phyloP scores from a whole-genome alignment of 2,888 invertebrate species.

The Lasioglossum oenotherae region DNA sequence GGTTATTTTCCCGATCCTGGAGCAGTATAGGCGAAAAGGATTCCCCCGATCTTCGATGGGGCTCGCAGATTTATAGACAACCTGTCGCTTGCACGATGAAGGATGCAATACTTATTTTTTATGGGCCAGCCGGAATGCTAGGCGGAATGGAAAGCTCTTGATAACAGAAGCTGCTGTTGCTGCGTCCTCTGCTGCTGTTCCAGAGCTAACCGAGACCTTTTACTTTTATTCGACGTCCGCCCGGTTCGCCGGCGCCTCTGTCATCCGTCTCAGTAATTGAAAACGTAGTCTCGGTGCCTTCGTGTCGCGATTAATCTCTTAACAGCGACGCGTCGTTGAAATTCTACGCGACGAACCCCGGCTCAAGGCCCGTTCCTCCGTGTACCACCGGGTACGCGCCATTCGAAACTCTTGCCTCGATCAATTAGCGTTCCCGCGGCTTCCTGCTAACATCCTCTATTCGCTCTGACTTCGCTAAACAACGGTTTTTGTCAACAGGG shows the following conservation, averaged over 20 bases:
- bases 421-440: not conserved
- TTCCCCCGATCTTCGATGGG: conserved; percentile 21
- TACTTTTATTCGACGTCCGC: conserved; percentile 14
- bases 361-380: not conserved
- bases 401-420: conserved; percentile 7
- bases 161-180: conserved; percentile 12
- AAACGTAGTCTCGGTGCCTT: conserved; percentile 17
- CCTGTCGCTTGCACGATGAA: conserved; percentile 49
- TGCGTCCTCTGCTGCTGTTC: not conserved
- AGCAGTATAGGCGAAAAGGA: conserved; percentile 19
- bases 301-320: conserved; percentile 16
- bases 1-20: conserved; percentile 15
- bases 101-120: conserved; percentile 41
- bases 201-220: not conserved
- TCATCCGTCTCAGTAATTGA: conserved; percentile 16
- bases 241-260: conserved; percentile 1
- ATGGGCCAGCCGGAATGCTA: not conserved
- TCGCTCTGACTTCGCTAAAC: not conserved
- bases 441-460: not conserved
- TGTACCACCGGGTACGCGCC: not conserved
- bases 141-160: conserved; percentile 16
- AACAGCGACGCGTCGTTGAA: not conserved
- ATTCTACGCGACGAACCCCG: not conserved
- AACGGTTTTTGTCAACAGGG: not conserved
- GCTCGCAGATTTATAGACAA: conserved; percentile 48